phyloP scores from a whole-genome alignment of 1,140 invertebrate genomes.

The Triops cancriformis region DNA sequence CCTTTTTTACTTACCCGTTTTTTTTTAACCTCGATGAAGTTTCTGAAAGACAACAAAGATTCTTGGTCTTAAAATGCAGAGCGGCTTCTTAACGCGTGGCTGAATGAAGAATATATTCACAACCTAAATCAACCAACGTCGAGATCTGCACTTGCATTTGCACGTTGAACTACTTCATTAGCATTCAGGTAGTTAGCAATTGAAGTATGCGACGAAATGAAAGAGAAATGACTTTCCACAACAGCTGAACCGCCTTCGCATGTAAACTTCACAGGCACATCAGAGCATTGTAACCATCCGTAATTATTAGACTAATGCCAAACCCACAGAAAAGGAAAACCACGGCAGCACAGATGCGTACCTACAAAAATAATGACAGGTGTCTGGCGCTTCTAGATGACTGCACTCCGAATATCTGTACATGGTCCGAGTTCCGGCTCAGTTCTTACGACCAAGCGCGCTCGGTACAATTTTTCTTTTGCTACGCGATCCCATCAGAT shows the following conservation, averaged over 20 bases:
- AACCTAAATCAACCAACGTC: not conserved
- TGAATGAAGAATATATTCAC: not conserved
- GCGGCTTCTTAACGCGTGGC: too few species aligned
- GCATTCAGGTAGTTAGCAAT: not conserved
- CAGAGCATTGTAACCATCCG: not conserved
- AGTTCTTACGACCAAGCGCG: not conserved
- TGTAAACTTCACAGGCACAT: not conserved
- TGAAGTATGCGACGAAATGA: not conserved
- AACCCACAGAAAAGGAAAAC: not conserved
- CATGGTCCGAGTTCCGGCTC: not conserved
- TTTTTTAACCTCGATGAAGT: too few species aligned
- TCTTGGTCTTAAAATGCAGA: too few species aligned
- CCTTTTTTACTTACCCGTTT: too few species aligned
- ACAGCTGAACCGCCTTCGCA: not conserved
- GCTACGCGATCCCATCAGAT: too few species aligned
- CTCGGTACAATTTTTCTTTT: not conserved
- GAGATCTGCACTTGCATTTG: not conserved
- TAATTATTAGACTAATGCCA: not conserved
- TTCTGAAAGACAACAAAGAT: too few species aligned
- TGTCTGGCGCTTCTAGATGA: not conserved
- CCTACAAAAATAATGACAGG: slow-evolving; percentile 1
- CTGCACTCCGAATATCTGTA: not conserved
- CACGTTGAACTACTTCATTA: not conserved
- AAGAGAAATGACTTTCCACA: not conserved
- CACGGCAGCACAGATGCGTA: not conserved